phyloP scores from a whole-genome alignment of 2,888 invertebrate species.

The Sinopyrophorus schimmeli region DNA sequence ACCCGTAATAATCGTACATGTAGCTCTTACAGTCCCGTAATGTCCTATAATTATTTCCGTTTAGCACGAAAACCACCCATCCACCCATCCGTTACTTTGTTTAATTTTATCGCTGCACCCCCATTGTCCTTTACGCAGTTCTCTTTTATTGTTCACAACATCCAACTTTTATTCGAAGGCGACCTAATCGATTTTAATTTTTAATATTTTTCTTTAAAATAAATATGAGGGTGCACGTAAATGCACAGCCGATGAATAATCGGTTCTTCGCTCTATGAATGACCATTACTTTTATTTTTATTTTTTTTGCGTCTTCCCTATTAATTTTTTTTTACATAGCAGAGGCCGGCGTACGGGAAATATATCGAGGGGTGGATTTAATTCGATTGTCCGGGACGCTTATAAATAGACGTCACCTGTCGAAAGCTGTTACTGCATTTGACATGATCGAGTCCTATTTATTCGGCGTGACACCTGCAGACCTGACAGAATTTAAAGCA shows the following conservation, averaged over 20 bases:
- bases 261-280: no score
- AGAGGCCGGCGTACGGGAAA: no score
- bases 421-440: slow-evolving; percentile 14
- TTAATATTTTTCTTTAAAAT: no score
- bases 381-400: not conserved
- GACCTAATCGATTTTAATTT: no score
- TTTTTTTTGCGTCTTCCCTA: not conserved
- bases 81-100: slow-evolving; percentile 13
- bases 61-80: slow-evolving; percentile 15
- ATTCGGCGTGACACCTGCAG: slow-evolving; percentile 12
- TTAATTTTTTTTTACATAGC: no score
- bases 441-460: slow-evolving; percentile 21
- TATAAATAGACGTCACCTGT: slow-evolving; percentile 18
- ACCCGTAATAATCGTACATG: slow-evolving; percentile 6
- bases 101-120: slow-evolving; percentile 17
- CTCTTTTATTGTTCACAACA: slow-evolving; percentile 15
- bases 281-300: no score
- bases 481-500: slow-evolving; percentile 12
- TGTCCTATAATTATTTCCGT: slow-evolving; percentile 13
- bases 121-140: slow-evolving; percentile 22
- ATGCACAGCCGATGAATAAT: no score
- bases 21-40: slow-evolving; percentile 1
- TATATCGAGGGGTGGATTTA: slow-evolving; percentile 1
- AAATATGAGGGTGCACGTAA: no score
- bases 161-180: slow-evolving; percentile 22